A percentile compares a stretch with the other conserved stretches of the same genome.
These are phyloP conservation scores for Catagonus wagneri DNA, from an alignment of 2,113 vertebrate genomes.

Conservation along the genomic window DNA sequence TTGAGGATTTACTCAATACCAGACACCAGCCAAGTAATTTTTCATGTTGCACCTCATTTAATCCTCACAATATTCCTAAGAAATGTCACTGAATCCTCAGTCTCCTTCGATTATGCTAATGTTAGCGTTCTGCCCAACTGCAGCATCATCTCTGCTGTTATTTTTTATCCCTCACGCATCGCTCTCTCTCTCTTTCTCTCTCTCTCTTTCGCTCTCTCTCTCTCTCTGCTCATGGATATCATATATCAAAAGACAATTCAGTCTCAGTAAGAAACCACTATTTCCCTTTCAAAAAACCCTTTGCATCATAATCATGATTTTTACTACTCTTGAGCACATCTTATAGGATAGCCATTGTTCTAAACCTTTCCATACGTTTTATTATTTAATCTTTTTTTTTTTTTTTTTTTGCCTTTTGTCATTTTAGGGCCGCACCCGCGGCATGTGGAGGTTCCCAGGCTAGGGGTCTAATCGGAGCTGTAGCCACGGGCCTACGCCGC, in stretches of 20 bases:
- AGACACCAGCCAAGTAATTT: constrained; percentile 7
- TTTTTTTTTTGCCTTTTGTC: too few relatives aligned
- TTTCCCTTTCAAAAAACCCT: neutral
- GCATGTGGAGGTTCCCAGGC: too few relatives aligned
- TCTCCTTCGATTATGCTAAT: constrained; percentile 15
- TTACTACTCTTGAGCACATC: neutral
- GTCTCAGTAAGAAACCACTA: neutral
- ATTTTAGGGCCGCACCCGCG: too few relatives aligned
- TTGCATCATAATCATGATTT: neutral
- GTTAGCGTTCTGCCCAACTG: neutral
- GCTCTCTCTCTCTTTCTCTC: neutral
- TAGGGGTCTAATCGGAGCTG: too few relatives aligned
- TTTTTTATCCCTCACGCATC: neutral
- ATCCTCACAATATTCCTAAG: neutral
- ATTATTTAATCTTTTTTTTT: neutral
- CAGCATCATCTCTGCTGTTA: neutral
- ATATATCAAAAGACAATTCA: neutral
- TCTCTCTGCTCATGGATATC: neutral
- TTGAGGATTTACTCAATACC: neutral
- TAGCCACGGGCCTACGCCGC: too few relatives aligned
- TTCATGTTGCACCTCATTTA: neutral
- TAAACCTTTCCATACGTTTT: neutral
- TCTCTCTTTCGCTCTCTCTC: neutral
- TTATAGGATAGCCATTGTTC: neutral
- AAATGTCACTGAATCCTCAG: neutral